These are phyloP conservation scores for Tribolium freemani DNA, from an alignment of 2,888 invertebrate genomes.

Conservation along the genomic window DNA sequence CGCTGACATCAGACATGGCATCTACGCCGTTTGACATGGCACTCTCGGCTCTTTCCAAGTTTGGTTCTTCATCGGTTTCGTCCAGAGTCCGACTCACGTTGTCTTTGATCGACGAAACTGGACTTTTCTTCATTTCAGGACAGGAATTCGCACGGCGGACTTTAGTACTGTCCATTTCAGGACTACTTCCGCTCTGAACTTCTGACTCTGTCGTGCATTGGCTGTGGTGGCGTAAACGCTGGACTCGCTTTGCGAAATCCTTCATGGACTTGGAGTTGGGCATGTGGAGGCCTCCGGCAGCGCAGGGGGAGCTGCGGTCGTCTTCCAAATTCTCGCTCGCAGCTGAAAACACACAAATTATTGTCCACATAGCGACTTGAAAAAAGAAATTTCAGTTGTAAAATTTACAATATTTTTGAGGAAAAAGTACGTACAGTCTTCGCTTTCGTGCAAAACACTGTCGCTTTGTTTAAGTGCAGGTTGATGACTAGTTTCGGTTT, in stretches of 20 bases:
- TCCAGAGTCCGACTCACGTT: constrained; percentile 61
- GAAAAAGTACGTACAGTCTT: constrained; percentile 51
- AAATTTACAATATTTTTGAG: too few relatives aligned
- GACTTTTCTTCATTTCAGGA: constrained; percentile 73
- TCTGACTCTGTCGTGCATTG: constrained; percentile 73
- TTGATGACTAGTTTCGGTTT: constrained; percentile 38
- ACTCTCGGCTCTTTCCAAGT: constrained; percentile 37
- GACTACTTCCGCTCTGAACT: constrained; percentile 67
- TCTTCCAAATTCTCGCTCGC: constrained; percentile 60
- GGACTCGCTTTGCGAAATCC: constrained; percentile 72
- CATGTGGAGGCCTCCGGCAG: constrained; percentile 75
- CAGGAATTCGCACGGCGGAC: constrained; percentile 77
- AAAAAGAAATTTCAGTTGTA: neutral
- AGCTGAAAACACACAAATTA: constrained; percentile 11
- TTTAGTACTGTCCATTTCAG: constrained; percentile 60
- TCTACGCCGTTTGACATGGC: constrained; percentile 49
- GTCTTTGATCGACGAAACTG: constrained; percentile 57
- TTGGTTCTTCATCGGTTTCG: constrained; percentile 65
- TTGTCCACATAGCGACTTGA: too few relatives aligned
- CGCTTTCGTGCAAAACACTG: constrained; percentile 65
- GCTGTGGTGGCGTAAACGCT: constrained; percentile 75
- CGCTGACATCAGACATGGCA: constrained; percentile 23
- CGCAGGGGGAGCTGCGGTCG: constrained; percentile 71
- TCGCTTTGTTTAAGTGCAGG: constrained; percentile 62
- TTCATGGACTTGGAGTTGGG: constrained; percentile 72